Conservation (phyloP, 1,140 invertebrate genomes). For the Drosophila tsacasi region DNA sequence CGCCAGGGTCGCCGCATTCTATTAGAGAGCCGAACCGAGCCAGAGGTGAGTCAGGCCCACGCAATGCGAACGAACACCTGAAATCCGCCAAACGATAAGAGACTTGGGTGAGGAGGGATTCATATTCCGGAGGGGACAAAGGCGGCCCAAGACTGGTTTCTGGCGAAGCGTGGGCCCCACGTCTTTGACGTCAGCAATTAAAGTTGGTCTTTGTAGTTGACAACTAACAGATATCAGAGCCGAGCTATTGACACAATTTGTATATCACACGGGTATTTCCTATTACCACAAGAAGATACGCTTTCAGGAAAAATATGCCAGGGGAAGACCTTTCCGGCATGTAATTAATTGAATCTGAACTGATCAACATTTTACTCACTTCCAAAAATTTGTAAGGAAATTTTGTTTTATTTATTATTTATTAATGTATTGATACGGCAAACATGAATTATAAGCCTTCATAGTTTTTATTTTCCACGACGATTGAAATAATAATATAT, state of each 20-base stretch:
- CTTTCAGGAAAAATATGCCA: conserved; percentile 26
- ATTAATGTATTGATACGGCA: too few species aligned
- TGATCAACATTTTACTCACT: neutral
- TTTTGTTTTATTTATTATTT: too few species aligned
- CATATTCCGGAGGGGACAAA: conserved; percentile 5
- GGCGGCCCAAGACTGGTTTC: conserved; percentile 58
- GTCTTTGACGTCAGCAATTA: conserved; percentile 60
- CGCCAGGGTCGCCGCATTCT: conserved; percentile 61
- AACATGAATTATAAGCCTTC: too few species aligned
- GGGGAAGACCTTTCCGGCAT: conserved; percentile 6
- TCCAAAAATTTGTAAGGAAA: too few species aligned
- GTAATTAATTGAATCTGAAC: conserved; percentile 10
- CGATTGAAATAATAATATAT: neutral
- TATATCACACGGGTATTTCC: conserved; percentile 20
- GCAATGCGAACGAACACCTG: conserved; percentile 70
- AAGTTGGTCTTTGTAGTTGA: conserved; percentile 33
- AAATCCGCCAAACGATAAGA: conserved; percentile 70
- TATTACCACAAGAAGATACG: neutral
- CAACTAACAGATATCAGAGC: conserved; percentile 23
- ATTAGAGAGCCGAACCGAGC: conserved; percentile 43
- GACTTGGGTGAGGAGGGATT: neutral
- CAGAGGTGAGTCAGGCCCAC: conserved; percentile 73
- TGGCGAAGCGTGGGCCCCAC: conserved; percentile 67
- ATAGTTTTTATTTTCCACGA: neutral
- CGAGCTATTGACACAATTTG: conserved; percentile 42